Percentiles rank a stretch among this genome's conserved stretches.
Conservation (phyloP, 2,797 vertebrate genomes). For the Triplophysa bombifrons region DNA sequence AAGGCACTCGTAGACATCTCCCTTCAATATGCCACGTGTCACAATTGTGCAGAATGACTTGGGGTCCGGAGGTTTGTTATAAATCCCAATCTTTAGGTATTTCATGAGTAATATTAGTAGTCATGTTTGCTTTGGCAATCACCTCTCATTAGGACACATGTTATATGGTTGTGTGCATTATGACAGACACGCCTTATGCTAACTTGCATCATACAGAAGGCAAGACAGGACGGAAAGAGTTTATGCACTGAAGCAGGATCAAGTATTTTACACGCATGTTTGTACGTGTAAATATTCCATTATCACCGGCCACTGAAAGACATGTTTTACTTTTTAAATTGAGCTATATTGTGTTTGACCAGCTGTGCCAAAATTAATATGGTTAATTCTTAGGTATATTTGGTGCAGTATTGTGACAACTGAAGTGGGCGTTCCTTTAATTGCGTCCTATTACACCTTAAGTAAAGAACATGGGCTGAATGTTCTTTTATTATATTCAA, state of each 20-base stretch:
- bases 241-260: neutral
- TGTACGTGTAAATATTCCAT: neutral
- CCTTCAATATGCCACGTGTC: neutral
- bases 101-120: neutral
- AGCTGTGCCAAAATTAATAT: neutral
- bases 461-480: neutral
- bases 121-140: neutral
- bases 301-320: neutral
- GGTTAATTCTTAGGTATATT: neutral
- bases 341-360: neutral
- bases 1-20: neutral
- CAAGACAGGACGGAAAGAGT: neutral
- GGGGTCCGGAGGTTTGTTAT: neutral
- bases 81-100: neutral
- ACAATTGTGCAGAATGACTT: neutral
- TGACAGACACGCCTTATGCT: neutral
- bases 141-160: neutral
- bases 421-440: neutral
- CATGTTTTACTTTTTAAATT: neutral
- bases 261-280: neutral
- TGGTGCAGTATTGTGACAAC: neutral
- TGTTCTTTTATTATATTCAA: neutral
- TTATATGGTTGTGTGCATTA: neutral
- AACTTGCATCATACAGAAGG: neutral
- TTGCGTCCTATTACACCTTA: neutral